Evolutionary conservation across 2,888 invertebrate genomes (phyloP).

Genomic region (Sinohyriopsis cumingii): DNA sequence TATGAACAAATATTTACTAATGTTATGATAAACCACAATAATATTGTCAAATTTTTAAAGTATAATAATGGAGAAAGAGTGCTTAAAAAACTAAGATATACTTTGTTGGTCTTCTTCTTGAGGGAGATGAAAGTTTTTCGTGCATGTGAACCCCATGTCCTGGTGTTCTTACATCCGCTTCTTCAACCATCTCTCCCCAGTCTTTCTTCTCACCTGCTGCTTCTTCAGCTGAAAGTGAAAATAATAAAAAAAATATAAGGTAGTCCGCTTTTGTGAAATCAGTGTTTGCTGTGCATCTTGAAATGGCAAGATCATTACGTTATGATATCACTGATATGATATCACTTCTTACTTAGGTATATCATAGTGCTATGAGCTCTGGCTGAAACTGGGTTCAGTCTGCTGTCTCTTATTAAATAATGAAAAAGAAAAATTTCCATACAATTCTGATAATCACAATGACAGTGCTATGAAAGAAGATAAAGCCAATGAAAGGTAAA

Average conservation of each 20-base stretch:
- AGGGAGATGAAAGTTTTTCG: conserved; percentile 93
- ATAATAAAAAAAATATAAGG: background rate
- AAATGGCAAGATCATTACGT: too few relatives aligned
- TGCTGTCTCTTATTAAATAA: too few relatives aligned
- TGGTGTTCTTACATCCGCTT: conserved; percentile 81
- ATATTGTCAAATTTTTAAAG: background rate
- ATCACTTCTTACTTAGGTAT: too few relatives aligned
- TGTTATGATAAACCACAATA: background rate
- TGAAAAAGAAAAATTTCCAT: too few relatives aligned
- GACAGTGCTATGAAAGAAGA: too few relatives aligned
- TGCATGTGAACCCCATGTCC: conserved; percentile 93
- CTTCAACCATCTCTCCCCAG: conserved; percentile 85
- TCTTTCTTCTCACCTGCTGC: conserved; percentile 65
- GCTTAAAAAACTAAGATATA: conserved; percentile 59
- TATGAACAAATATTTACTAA: background rate
- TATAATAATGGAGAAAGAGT: background rate
- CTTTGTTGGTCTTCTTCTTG: conserved; percentile 78
- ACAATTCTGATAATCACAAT: too few relatives aligned
- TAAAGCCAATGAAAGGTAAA: too few relatives aligned
- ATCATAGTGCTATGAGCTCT: too few relatives aligned
- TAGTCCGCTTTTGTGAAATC: too few relatives aligned
- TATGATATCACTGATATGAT: too few relatives aligned
- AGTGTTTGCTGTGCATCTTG: too few relatives aligned
- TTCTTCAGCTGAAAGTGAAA: conserved; percentile 25
- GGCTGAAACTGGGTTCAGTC: too few relatives aligned